These are phyloP conservation scores for Odontocolon sp. DNA, from an alignment of 2,888 invertebrate genomes.

Conservation along the genomic window DNA sequence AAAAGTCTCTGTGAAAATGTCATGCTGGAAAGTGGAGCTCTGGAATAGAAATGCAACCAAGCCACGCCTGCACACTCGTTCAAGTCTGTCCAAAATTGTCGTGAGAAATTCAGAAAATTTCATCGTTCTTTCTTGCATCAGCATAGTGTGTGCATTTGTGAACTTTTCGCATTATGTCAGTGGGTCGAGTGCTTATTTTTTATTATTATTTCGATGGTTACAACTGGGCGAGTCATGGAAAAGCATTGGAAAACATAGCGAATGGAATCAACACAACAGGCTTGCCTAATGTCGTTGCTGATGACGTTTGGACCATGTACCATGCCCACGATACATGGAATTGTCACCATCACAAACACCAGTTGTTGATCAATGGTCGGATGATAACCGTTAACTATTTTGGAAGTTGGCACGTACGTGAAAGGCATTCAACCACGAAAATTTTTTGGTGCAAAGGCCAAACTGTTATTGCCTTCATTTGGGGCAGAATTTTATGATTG, in stretches of 20 bases:
- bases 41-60: slow-evolving; percentile 25
- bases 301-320: neutral
- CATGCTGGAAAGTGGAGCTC: slow-evolving; percentile 12
- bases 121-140: slow-evolving; percentile 30
- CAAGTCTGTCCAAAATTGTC: neutral
- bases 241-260: slow-evolving; percentile 30
- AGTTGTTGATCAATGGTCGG: slow-evolving; percentile 65
- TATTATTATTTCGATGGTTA: slow-evolving; percentile 52
- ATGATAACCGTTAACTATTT: slow-evolving; percentile 62
- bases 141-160: slow-evolving; percentile 39
- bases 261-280: neutral
- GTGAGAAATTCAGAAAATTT: neutral
- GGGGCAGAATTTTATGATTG: slow-evolving; percentile 12
- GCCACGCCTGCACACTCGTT: neutral
- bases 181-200: slow-evolving; percentile 53
- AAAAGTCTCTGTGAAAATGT: neutral
- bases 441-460: slow-evolving; percentile 14
- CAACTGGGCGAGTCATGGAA: neutral
- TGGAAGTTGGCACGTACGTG: slow-evolving; percentile 67
- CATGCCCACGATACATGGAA: neutral
- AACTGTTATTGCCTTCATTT: slow-evolving; percentile 41
- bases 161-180: slow-evolving; percentile 57
- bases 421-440: neutral
- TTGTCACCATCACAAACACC: slow-evolving; percentile 20
- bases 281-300: neutral